These are phyloP conservation scores for Melanotaenia parkinsoni DNA, from an alignment of 2,797 vertebrate species.

Conservation along the genomic window DNA sequence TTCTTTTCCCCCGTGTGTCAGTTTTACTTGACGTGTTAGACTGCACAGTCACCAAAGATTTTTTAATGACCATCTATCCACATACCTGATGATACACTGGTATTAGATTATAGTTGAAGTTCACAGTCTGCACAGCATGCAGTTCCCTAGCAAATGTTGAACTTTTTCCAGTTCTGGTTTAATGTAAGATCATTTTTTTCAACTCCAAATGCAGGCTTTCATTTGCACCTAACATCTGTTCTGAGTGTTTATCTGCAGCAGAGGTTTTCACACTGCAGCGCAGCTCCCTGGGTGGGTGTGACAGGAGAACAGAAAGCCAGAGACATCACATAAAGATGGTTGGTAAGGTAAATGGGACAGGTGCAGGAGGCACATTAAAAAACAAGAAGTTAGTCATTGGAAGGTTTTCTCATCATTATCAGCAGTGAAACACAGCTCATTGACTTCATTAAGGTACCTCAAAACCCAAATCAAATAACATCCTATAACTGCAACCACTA, in stretches of 20 bases:
- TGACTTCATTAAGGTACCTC: not conserved
- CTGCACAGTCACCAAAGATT: conserved; percentile 19
- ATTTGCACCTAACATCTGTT: conserved; percentile 20
- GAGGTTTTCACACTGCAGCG: not conserved
- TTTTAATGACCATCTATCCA: conserved; percentile 32
- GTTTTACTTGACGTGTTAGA: conserved; percentile 22
- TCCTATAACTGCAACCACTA: not conserved
- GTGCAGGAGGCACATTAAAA: not conserved
- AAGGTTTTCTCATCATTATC: conserved; percentile 2
- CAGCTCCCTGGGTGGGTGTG: not conserved
- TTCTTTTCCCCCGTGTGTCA: not conserved
- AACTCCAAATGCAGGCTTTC: conserved; percentile 19
- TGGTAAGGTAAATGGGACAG: conserved; percentile 10
- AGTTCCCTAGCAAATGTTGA: conserved; percentile 18
- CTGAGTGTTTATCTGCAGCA: conserved; percentile 15
- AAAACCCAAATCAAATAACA: not conserved
- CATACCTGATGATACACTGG: conserved; percentile 15
- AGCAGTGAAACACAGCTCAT: conserved; percentile 1
- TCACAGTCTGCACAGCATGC: not conserved
- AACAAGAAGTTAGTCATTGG: not conserved
- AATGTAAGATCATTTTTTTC: conserved; percentile 14
- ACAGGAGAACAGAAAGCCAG: not conserved
- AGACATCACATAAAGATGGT: conserved; percentile 13
- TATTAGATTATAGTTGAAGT: conserved; percentile 31
- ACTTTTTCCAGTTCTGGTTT: conserved; percentile 30